Conservation (phyloP, 2,888 invertebrate genomes). For the Liodrosophila aerea region DNA sequence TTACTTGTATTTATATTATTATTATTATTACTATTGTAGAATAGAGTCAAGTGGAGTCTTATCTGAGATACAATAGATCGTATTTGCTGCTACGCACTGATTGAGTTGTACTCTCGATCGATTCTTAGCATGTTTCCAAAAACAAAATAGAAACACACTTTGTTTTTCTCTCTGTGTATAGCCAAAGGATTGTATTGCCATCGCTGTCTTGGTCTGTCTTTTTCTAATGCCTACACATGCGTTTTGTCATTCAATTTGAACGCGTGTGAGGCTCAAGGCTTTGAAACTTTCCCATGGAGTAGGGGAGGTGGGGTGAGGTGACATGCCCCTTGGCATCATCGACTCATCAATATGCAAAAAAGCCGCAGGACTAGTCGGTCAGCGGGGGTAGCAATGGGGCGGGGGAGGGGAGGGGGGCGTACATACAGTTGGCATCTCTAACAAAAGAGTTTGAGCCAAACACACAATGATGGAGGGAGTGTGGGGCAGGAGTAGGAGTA, state of each 20-base stretch:
- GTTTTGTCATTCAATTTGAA: conserved; percentile 74
- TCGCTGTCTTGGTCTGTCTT: conserved; percentile 3
- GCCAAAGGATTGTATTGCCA: conserved; percentile 45
- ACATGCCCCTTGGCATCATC: conserved; percentile 37
- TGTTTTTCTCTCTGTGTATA: conserved; percentile 3
- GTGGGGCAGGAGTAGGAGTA: neutral
- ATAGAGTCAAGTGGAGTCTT: no score
- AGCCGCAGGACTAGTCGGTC: conserved; percentile 25
- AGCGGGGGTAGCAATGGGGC: conserved; percentile 4
- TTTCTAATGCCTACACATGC: conserved; percentile 52
- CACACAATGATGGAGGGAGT: conserved; percentile 7
- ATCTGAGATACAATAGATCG: no score
- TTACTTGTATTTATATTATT: no score
- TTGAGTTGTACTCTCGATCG: no score
- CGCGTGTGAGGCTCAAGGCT: conserved; percentile 31
- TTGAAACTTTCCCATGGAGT: conserved; percentile 13
- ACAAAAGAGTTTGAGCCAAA: conserved; percentile 37
- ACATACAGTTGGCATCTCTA: conserved; percentile 3
- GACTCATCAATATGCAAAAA: conserved; percentile 70
- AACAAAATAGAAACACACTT: no score
- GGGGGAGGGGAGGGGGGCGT: neutral
- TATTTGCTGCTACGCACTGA: no score
- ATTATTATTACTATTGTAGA: no score
- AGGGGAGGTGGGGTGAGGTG: neutral
- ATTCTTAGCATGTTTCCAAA: no score